Base-by-base conservation (phyloP, 2,113 vertebrate genomes). In the Lonchura striata region DNA sequence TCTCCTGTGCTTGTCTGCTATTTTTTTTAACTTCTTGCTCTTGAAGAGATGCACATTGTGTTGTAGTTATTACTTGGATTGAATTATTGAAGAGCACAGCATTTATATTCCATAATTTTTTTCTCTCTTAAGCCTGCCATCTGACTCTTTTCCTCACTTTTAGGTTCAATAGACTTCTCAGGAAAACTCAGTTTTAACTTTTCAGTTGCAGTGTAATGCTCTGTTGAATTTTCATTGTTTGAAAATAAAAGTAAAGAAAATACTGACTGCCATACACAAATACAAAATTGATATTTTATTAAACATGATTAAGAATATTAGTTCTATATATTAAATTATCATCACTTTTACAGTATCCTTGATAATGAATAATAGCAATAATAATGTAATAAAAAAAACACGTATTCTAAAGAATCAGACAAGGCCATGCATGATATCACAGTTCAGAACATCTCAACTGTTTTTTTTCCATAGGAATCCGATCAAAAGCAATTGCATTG, bases 321-420 rank as follows among this genome's bases (percentile, higher is more conserved):
- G 4, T 57, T 66, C 18, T 25, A 7, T 69, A 21, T 35, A 65
- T 35, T 60, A 69, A 86, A 77, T 69, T 54, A 4, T 28, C 7
- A 28, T 27, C 0, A 10, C 57, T 93, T 76, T 84, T 50, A 31
- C 7, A 21, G 15, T 56, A 13, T 84, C 16, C 30, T 69, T 1
- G 0, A 49, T n/a, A 28, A 64, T 46, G 10, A 11, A 7, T 41
- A 56, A 50, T 37, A 24, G 7, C 7, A 30, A 18, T 3, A 15
- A 8, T 7, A 20, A 19, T 0, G 0, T 42, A 15, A 17, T n/a
- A 49, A 49, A 53, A 53, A 53, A 52, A 44, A 2, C 10, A 5
- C 31, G 3, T 57, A 33, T 70, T 71, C 16, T 63, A 30, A 71
- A 60, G 20, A 66, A 13, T 13, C 11, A 21, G 37, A 41, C 4